Evolutionary conservation across 2,888 invertebrate species (phyloP), one percentile per base, ranked within the genome.

Genomic region (Hymenopus coronatus): DNA sequence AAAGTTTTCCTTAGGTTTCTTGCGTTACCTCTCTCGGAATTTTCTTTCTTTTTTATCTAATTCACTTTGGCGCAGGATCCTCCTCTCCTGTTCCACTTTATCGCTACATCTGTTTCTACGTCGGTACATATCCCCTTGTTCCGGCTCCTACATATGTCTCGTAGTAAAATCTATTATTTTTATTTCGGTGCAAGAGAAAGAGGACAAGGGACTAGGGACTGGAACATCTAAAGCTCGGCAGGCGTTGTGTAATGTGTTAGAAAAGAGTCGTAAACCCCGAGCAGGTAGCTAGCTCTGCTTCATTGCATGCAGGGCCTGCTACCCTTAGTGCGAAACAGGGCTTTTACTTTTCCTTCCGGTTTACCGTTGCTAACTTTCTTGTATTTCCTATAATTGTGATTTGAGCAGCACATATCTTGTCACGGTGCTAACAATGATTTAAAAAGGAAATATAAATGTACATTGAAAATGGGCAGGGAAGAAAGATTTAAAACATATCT

Each of bases 251-350:
- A 87, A 87, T 87, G 87, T 87, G 87, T 87, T 87, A 33, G 82
- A 82, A 87, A 87, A 87, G 87, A 33, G 87, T 87, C 87, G 87
- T 87, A 87, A 87, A 87, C 82, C 81, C 82, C 20, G 25, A 70
- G 54, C 54, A 70, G 54, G 54, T 70, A 20, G 20, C 15, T 70
- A 20, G 20, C 15, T 20, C 54, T 70, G 54, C 54, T 20, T 70
- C 54, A 70, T 70, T 70, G 54, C 20, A 70, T 70, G 54, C 54
- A 70, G 20, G 20, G 20, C 20, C 20, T 70, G 7, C 1, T 6
- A 9, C 46, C 8, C 4, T 46, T 46, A 7, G 25, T 20, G 54
- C 20, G 20, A 70, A 20, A 15, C 15, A 70, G 20, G 25, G 54
- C 20, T 70, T 70, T 25, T 70, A 70, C 54, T 20, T 70, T 70